A percentile compares a stretch with the other conserved stretches of the same genome.
Evolutionary conservation across 2,113 vertebrate species (phyloP).

Genomic region (Xiphias gladius): DNA sequence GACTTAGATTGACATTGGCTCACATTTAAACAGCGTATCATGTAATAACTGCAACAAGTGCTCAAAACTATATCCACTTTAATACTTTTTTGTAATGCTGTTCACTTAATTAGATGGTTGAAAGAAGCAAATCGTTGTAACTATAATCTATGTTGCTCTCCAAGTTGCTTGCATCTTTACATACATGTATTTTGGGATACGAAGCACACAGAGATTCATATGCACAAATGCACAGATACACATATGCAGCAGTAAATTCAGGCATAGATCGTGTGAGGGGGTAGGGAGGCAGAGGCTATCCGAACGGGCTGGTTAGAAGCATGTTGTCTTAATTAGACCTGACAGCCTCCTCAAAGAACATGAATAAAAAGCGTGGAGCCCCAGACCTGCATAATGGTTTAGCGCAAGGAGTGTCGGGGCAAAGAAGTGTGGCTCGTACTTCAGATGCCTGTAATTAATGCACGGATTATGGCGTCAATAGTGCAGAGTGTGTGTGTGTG

Average conservation of each 20-base stretch:
- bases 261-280: slow-evolving; percentile 18
- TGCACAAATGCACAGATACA: slow-evolving; percentile 16
- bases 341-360: slow-evolving; percentile 75
- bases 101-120: not conserved
- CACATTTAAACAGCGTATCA: not conserved
- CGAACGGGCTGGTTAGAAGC: slow-evolving; percentile 60
- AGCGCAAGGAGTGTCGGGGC: slow-evolving; percentile 1
- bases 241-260: slow-evolving; percentile 35
- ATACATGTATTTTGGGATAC: not conserved
- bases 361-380: slow-evolving; percentile 71
- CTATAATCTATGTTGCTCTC: not conserved
- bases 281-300: slow-evolving; percentile 34
- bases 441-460: slow-evolving; percentile 75
- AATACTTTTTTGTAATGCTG: not conserved
- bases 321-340: slow-evolving; percentile 74
- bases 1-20: not conserved
- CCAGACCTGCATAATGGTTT: slow-evolving; percentile 67
- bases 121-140: slow-evolving; percentile 8
- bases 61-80: not conserved
- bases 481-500: not conserved
- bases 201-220: not conserved
- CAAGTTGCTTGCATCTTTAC: not conserved
- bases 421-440: slow-evolving; percentile 34
- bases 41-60: slow-evolving; percentile 17
- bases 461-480: slow-evolving; percentile 63